A percentile compares a stretch with the other conserved stretches of the same genome.
Conservation (phyloP, 2,797 vertebrate species). For the Dryobates pubescens region DNA sequence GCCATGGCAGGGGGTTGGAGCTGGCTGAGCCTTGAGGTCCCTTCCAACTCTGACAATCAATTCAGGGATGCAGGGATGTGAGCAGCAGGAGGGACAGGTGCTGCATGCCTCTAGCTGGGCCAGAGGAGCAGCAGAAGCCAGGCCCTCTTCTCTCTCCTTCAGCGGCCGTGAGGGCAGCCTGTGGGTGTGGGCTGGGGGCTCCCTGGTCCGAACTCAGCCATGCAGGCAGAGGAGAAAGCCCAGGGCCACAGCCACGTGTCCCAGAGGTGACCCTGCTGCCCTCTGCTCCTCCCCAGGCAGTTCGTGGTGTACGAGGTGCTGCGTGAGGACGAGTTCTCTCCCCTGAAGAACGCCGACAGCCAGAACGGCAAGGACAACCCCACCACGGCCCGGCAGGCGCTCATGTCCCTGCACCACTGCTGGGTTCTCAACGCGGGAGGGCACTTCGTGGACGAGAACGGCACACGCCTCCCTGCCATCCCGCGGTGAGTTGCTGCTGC, state of each 20-base stretch:
- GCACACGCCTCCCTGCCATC: constrained; percentile 90
- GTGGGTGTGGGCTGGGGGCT: rapidly evolving
- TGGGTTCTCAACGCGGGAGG: constrained; percentile 97
- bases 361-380: constrained; percentile 97
- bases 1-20: no score
- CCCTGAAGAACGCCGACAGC: constrained; percentile 94
- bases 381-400: constrained; percentile 89
- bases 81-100: background rate
- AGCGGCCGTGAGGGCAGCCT: background rate
- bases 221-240: background rate
- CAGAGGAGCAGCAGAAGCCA: background rate
- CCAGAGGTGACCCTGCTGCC: rapidly evolving
- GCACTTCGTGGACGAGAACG: constrained; percentile 94
- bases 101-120: rapidly evolving
- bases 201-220: background rate
- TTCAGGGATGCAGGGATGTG: background rate
- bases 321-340: constrained; percentile 95
- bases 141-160: background rate
- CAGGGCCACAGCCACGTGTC: background rate
- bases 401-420: constrained; percentile 96
- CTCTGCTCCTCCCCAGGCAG: constrained; percentile 73
- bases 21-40: no score
- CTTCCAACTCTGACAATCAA: no score
- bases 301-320: constrained; percentile 95
- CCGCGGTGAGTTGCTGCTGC: constrained; percentile 84